These are phyloP conservation scores for Hoplostethus atlanticus DNA, from an alignment of 2,797 vertebrate genomes.

Conservation along the genomic window DNA sequence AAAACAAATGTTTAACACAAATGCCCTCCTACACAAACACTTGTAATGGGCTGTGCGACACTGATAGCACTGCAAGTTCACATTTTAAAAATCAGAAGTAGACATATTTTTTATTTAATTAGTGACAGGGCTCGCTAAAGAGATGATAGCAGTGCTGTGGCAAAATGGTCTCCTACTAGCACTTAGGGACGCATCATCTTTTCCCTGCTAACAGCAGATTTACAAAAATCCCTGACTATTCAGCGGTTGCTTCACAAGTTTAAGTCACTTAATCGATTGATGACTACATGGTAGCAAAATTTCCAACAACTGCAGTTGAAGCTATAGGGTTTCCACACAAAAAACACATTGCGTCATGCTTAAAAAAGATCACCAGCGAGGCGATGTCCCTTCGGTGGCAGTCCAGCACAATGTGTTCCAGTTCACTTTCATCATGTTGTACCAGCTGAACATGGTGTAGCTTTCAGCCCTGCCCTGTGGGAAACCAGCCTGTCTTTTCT, in stretches of 20 bases:
- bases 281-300: conserved; percentile 61
- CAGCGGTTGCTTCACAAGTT: conserved; percentile 66
- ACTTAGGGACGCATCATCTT: conserved; percentile 19
- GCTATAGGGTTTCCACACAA: conserved; percentile 67
- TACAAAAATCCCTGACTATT: conserved; percentile 62
- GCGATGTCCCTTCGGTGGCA: conserved; percentile 83
- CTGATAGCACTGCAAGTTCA: too few species aligned
- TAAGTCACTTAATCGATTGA: conserved; percentile 74
- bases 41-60: too few species aligned
- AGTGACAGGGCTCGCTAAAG: background rate
- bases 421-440: conserved; percentile 86
- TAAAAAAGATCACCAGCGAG: conserved; percentile 79
- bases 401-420: conserved; percentile 84
- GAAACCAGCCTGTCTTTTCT: conserved; percentile 81
- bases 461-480: conserved; percentile 85
- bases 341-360: conserved; percentile 86
- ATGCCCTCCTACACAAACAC: too few species aligned
- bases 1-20: too few species aligned
- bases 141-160: conserved; percentile 11
- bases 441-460: conserved; percentile 85
- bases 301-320: conserved; percentile 54
- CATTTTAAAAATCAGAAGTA: too few species aligned
- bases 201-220: conserved; percentile 47
- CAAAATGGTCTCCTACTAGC: conserved; percentile 19
- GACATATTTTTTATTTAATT: background rate